phyloP scores from a whole-genome alignment of 2,888 invertebrate genomes.

The Athrips mouffetella region DNA sequence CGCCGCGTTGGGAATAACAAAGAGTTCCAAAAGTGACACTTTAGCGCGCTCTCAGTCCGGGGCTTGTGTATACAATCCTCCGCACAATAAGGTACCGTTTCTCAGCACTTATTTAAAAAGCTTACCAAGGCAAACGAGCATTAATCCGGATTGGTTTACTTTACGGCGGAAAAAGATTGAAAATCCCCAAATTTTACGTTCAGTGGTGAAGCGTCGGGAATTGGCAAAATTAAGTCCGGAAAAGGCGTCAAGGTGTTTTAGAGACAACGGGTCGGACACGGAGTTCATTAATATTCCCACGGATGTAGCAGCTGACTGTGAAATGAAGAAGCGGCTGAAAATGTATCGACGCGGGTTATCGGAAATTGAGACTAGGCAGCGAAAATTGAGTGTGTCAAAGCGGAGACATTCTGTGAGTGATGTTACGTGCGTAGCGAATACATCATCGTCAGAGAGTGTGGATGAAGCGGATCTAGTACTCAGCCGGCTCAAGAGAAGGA shows the following conservation, averaged over 20 bases:
- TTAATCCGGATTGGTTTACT: slow-evolving; percentile 67
- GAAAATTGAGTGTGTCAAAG: slow-evolving; percentile 43
- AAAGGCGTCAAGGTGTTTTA: slow-evolving; percentile 40
- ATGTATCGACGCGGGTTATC: slow-evolving; percentile 73
- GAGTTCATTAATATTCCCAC: slow-evolving; percentile 64
- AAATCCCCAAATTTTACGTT: slow-evolving; percentile 39
- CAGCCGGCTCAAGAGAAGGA: slow-evolving; percentile 69
- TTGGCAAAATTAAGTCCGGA: slow-evolving; percentile 39
- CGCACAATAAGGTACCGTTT: slow-evolving; percentile 70
- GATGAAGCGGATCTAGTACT: slow-evolving; percentile 74
- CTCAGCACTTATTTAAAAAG: slow-evolving; percentile 74
- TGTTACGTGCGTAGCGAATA: slow-evolving; percentile 44
- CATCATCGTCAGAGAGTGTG: slow-evolving; percentile 73
- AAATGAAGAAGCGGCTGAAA: slow-evolving; percentile 70
- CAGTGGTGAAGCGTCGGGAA: slow-evolving; percentile 37
- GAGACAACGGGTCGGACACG: slow-evolving; percentile 55
- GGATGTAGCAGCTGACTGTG: slow-evolving; percentile 64
- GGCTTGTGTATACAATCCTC: slow-evolving; percentile 50
- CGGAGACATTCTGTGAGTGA: slow-evolving; percentile 63
- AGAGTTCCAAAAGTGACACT: slow-evolving; percentile 34
- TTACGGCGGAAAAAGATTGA: slow-evolving; percentile 51
- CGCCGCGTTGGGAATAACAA: slow-evolving; percentile 39
- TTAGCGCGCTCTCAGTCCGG: slow-evolving; percentile 64
- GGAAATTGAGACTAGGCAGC: slow-evolving; percentile 54
- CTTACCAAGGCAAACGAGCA: slow-evolving; percentile 59